Percentiles rank a stretch among this genome's conserved stretches.
These are phyloP conservation scores for Amblyraja radiata DNA, from an alignment of 2,797 vertebrate genomes.

Conservation along the genomic window DNA sequence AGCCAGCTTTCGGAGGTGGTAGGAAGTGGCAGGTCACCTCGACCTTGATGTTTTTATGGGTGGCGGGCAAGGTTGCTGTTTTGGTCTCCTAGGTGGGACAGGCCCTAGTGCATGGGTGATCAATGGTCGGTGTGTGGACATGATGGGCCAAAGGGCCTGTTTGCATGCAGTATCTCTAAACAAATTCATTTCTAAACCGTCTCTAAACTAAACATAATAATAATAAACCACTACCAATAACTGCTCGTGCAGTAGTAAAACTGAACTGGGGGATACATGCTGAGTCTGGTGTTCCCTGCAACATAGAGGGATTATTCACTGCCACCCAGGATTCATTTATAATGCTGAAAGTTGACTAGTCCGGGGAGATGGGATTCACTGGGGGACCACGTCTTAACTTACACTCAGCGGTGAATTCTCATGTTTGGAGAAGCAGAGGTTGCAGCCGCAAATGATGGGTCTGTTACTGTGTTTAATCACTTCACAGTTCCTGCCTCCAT, in stretches of 20 bases:
- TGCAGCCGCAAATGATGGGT: background rate
- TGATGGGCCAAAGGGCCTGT: too few relatives aligned
- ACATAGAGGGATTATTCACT: background rate
- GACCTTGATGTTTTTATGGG: too few relatives aligned
- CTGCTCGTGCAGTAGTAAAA: background rate
- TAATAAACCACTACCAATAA: too few relatives aligned
- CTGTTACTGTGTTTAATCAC: constrained; percentile 21
- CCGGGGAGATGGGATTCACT: background rate
- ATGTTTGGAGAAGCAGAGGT: background rate
- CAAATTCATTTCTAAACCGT: too few relatives aligned
- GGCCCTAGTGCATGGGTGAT: too few relatives aligned
- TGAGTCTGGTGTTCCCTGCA: background rate
- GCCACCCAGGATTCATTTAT: background rate
- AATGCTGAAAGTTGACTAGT: background rate
- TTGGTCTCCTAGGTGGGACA: too few relatives aligned
- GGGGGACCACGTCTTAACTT: background rate
- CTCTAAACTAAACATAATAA: too few relatives aligned
- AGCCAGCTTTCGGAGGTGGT: too few relatives aligned
- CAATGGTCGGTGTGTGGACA: too few relatives aligned
- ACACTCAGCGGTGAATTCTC: background rate
- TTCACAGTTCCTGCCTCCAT: constrained; percentile 6
- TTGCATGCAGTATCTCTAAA: too few relatives aligned
- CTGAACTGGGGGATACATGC: background rate
- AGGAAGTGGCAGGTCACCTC: too few relatives aligned
- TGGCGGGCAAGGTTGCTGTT: too few relatives aligned